Evolutionary conservation across 2,797 vertebrate species (phyloP).

Genomic region (Ambastaia sidthimunki): DNA sequence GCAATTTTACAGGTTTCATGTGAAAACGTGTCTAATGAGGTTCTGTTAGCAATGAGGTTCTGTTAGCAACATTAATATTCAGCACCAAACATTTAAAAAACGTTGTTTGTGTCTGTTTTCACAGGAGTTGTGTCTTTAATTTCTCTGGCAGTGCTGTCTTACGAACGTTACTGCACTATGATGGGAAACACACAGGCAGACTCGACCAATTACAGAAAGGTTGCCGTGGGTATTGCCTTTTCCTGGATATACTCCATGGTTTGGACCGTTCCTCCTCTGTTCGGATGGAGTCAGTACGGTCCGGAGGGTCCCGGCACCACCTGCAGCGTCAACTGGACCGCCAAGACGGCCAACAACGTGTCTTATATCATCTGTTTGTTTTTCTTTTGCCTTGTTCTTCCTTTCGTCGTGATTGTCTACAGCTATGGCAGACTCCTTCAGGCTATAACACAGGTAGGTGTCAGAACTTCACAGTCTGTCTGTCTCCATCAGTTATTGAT

Average conservation of each 20-base stretch:
- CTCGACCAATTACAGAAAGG: constrained; percentile 75
- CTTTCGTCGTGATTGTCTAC: constrained; percentile 81
- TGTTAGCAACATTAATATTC: too few relatives aligned
- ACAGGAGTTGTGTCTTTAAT: constrained; percentile 82
- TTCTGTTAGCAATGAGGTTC: neutral
- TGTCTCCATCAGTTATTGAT: neutral
- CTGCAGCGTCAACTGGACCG: constrained; percentile 83
- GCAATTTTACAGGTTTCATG: neutral
- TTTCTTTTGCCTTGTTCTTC: constrained; percentile 81
- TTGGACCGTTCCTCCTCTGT: constrained; percentile 79
- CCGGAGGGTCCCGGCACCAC: constrained; percentile 84
- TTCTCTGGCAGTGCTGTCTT: constrained; percentile 83
- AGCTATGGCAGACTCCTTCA: constrained; percentile 80
- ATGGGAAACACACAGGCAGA: constrained; percentile 71
- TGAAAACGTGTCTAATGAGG: neutral
- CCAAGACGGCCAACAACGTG: constrained; percentile 76
- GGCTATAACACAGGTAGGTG: constrained; percentile 79
- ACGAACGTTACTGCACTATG: constrained; percentile 82
- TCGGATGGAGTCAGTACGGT: constrained; percentile 84
- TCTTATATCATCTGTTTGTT: constrained; percentile 85
- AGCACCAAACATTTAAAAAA: too few relatives aligned
- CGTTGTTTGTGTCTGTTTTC: constrained; percentile 31
- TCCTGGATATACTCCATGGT: constrained; percentile 82
- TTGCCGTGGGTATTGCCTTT: constrained; percentile 76
- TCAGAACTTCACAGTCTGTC: neutral